Conservation (phyloP, 1,140 invertebrate genomes). For the Eulimnadia texana region DNA sequence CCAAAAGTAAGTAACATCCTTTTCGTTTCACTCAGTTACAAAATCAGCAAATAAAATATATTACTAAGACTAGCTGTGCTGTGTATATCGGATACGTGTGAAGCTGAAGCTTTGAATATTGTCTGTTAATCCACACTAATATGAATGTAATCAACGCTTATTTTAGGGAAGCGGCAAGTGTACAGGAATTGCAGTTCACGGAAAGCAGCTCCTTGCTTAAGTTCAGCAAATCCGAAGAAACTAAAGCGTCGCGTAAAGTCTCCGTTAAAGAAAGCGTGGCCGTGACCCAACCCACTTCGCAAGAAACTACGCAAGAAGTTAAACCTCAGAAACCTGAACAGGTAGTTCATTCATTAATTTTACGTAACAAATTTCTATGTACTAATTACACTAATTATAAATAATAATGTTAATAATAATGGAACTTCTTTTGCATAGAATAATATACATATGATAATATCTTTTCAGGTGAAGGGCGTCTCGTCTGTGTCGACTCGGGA, state of each 20-base stretch:
- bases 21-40: background rate
- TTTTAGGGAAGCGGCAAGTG: background rate
- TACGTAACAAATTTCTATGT: no score
- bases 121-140: no score
- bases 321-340: background rate
- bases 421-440: no score
- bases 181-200: slow-evolving; percentile 14
- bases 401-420: no score
- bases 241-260: slow-evolving; percentile 5
- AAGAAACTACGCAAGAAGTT: background rate
- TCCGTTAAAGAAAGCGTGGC: slow-evolving; percentile 5
- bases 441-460: background rate
- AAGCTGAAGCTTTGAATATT: no score
- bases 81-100: no score
- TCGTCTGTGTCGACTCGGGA: background rate
- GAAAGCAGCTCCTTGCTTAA: slow-evolving; percentile 21
- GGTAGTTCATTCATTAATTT: no score
- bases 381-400: no score
- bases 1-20: background rate
- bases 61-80: no score
- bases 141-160: no score
- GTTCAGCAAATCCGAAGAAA: slow-evolving; percentile 20
- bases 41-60: no score
- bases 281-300: background rate
- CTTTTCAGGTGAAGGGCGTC: background rate